Percentiles rank a stretch among this genome's conserved stretches.
These are phyloP conservation scores for Caenorhabditis drosophilae DNA, from an alignment of 2,888 invertebrate species.

Conservation along the genomic window DNA sequence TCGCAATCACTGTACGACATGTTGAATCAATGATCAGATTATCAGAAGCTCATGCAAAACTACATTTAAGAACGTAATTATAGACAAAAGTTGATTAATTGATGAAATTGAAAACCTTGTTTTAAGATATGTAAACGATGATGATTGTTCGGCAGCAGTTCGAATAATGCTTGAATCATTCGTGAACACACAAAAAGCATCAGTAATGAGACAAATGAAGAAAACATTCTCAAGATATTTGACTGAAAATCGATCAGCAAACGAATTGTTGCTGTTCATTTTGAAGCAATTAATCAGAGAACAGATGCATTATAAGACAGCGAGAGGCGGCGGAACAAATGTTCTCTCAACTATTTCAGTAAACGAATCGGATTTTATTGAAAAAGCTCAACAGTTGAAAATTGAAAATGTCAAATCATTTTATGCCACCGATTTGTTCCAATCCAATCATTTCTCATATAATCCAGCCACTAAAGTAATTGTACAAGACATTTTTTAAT, in stretches of 20 bases:
- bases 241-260: slow-evolving; percentile 91
- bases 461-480: slow-evolving; percentile 85
- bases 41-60: slow-evolving; percentile 93
- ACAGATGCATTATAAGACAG: slow-evolving; percentile 53
- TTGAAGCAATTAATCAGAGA: slow-evolving; percentile 80
- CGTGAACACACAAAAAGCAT: slow-evolving; percentile 97
- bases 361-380: slow-evolving; percentile 82
- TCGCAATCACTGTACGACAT: slow-evolving; percentile 96
- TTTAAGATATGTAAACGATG: slow-evolving; percentile 76
- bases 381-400: slow-evolving; percentile 86
- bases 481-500: slow-evolving; percentile 75
- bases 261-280: slow-evolving; percentile 91
- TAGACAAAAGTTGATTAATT: no score
- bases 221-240: slow-evolving; percentile 86
- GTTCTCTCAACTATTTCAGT: slow-evolving; percentile 77
- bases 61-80: slow-evolving; percentile 80
- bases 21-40: slow-evolving; percentile 97
- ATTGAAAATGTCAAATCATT: slow-evolving; percentile 87
- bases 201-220: slow-evolving; percentile 93
- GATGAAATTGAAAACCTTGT: no score
- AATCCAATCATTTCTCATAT: slow-evolving; percentile 84
- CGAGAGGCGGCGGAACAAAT: slow-evolving; percentile 34
- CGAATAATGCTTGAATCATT: slow-evolving; percentile 96
- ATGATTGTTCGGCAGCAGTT: slow-evolving; percentile 96
- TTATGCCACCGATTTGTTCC: slow-evolving; percentile 88